Evolutionary conservation across 2,797 vertebrate genomes (phyloP).

Genomic region (Synanceia verrucosa): DNA sequence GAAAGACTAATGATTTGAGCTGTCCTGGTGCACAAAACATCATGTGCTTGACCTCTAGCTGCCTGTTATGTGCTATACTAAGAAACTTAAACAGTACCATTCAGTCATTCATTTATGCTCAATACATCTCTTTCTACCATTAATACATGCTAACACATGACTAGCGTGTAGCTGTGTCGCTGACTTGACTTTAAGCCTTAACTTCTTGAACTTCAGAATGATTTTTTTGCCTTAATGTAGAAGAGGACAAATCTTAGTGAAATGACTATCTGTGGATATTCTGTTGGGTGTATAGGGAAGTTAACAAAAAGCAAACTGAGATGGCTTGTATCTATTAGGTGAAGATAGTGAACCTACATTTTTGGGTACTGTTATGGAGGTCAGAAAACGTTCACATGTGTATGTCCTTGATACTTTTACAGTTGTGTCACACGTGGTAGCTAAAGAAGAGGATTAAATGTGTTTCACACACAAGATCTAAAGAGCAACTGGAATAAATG

Average conservation of each 20-base stretch:
- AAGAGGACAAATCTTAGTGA: conserved; percentile 17
- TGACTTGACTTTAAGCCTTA: conserved; percentile 4
- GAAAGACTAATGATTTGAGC: conserved; percentile 14
- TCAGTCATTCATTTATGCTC: conserved; percentile 29
- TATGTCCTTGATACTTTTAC: conserved; percentile 59
- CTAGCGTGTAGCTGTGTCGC: not conserved
- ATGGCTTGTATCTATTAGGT: conserved; percentile 56
- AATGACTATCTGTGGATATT: conserved; percentile 1
- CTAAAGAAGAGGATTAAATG: conserved; percentile 26
- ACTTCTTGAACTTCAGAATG: not conserved
- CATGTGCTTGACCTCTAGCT: conserved; percentile 34
- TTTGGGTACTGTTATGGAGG: conserved; percentile 55
- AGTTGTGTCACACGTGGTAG: conserved; percentile 74
- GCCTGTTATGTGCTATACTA: not conserved
- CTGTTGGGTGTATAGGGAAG: conserved; percentile 3
- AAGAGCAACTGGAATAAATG: not conserved
- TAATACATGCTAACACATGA: conserved; percentile 12
- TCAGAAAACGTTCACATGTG: conserved; percentile 64
- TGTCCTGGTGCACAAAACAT: conserved; percentile 1
- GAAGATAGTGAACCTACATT: conserved; percentile 47
- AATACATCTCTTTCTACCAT: conserved; percentile 17
- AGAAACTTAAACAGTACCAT: conserved; percentile 1
- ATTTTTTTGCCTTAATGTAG: conserved; percentile 15
- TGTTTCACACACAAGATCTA: conserved; percentile 12
- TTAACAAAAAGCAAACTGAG: conserved; percentile 37